phyloP scores from a whole-genome alignment of 2,113 vertebrate species.

The Rostratula benghalensis region DNA sequence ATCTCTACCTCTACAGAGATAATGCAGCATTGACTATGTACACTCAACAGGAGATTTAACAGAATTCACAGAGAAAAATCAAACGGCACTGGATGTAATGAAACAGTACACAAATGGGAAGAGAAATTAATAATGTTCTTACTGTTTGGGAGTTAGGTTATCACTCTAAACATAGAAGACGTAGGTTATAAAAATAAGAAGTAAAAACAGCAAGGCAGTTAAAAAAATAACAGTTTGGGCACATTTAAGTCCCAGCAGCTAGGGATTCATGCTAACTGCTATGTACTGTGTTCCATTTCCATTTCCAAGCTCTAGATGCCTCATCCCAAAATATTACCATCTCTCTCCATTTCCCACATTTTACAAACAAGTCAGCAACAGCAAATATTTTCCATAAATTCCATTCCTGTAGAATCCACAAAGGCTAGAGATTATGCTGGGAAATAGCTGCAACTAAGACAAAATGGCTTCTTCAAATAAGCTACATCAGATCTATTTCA shows the following conservation, averaged over 20 bases:
- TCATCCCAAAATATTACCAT: neutral
- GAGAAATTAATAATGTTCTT: neutral
- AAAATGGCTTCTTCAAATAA: neutral
- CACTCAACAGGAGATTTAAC: neutral
- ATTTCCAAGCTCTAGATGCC: neutral
- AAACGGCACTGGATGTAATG: neutral
- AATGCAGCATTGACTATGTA: neutral
- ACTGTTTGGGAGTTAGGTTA: neutral
- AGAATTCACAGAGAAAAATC: neutral
- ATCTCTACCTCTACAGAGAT: neutral
- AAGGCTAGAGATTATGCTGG: neutral
- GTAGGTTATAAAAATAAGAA: neutral
- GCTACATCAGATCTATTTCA: neutral
- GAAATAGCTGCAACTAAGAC: neutral
- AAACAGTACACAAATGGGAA: neutral
- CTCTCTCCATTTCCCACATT: neutral
- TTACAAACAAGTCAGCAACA: neutral
- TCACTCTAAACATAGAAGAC: neutral
- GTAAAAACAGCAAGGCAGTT: neutral
- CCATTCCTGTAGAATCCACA: neutral
- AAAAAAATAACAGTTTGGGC: neutral
- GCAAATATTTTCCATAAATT: neutral
- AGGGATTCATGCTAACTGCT: neutral
- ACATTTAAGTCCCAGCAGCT: accelerated
- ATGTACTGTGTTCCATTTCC: neutral